Evolutionary conservation across 2,888 invertebrate species (phyloP).

Genomic region (Gastrophysa polygoni): DNA sequence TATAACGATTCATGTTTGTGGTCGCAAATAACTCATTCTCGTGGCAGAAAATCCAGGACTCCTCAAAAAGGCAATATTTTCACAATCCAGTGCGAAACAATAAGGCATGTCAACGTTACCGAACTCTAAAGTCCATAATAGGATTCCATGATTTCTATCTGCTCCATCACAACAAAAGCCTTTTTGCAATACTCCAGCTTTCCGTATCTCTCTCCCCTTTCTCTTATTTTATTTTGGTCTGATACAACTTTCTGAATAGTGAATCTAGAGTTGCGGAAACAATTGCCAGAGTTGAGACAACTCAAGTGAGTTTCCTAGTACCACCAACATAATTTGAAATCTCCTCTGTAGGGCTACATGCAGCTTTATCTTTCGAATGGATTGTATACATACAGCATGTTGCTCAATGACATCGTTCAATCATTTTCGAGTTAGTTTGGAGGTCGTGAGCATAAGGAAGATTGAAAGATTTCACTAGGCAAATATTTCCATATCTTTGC

Average conservation of each 20-base stretch:
- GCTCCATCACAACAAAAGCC: conserved; percentile 31
- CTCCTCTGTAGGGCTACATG: background rate
- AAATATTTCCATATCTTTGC: no score
- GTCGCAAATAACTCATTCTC: no score
- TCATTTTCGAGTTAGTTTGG: no score
- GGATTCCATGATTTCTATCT: conserved; percentile 32
- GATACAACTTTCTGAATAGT: conserved; percentile 27
- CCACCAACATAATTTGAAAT: conserved; percentile 5
- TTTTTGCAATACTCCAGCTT: conserved; percentile 29
- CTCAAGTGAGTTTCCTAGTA: conserved; percentile 33
- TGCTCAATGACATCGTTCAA: no score
- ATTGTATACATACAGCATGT: no score
- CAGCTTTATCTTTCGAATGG: background rate
- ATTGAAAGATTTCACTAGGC: no score
- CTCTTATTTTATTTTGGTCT: conserved; percentile 29
- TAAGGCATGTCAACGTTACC: conserved; percentile 29
- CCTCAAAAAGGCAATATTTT: conserved; percentile 20
- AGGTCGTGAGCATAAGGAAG: no score
- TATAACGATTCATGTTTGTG: no score
- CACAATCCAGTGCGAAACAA: conserved; percentile 25
- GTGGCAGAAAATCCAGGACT: background rate
- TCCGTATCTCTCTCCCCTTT: background rate
- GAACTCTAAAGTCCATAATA: conserved; percentile 29
- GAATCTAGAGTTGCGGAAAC: conserved; percentile 45
- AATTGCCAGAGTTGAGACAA: conserved; percentile 44